Base-by-base conservation (phyloP, 2,888 invertebrate species). In the Dugesia japonica region DNA sequence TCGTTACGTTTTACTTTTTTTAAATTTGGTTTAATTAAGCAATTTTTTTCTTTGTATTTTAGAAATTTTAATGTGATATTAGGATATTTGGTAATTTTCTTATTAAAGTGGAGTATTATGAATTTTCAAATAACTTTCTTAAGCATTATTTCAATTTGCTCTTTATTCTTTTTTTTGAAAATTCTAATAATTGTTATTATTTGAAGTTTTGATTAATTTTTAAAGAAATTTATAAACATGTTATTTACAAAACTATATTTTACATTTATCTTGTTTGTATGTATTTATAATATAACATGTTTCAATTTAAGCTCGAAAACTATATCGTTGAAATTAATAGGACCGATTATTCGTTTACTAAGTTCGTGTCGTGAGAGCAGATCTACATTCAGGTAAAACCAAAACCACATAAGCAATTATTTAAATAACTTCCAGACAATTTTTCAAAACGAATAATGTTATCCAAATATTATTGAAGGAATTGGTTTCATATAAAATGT, bases 381-480 rank as follows among this genome's bases (percentile, higher is more conserved):
- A n/a, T 56, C 56, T 23, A 56, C 56, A n/a, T 56, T 56, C 56
- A 56, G 56, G 56, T 56, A 56, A 56, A 4, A 56, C 56, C 56
- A 23, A 56, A 20, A 56, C 56, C n/a, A 56, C 4, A 56, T 56
- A 20, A 13, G 17, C 7, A n/a, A 56, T 56, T 13, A 56, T n/a
- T 56, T 56, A 56, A n/a, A 56, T 56, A 23, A 56, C 56, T 56
- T 56, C 56, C 56, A 56, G 56, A 56, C 56, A 56, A 56, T 56
- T 56, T 56, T 56, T 56, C 56, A 56, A 56, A 56, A 13, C 56
- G 17, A 56, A 56, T n/a, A 56, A 56, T 56, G 56, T 56, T 56
- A 23, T 56, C 17, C 56, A 56, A 56, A 56, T 56, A 4, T 56
- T 56, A 56, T 56, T 56, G n/a, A 56, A 56, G n/a, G 56, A 56